Evolutionary conservation across 2,113 vertebrate genomes (phyloP), one percentile per base, ranked within the genome.

Genomic region (Anthoscopus minutus): DNA sequence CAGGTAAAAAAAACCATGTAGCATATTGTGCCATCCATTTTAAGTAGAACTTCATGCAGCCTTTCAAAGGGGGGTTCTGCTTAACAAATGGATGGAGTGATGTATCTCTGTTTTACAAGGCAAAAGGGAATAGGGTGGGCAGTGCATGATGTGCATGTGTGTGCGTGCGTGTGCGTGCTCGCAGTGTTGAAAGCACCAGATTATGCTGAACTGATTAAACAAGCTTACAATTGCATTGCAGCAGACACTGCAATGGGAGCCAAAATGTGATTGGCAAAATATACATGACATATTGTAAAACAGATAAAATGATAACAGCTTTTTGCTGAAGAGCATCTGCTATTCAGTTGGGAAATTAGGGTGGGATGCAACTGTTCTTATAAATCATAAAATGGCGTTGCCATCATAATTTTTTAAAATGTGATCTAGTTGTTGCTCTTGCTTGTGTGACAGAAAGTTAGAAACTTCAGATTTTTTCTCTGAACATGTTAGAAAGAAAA

Each of bases 261-360:
- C 97, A 97, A 93, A 97, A 94, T 91, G 62, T 86, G 94, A 96
- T 92, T 97, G 97, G 97, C 95, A 95, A 97, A 95, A 96, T 96
- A 94, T 85, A 61, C 78, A 45, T 92, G 97, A 78, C 97, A 97
- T 96, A 96, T 92, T 97, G 97, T 88, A 94, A 97, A 81, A 81
- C 56, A 93, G 93, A 91, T 96, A 87, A 86, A 97, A 92, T 93
- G 92, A 93, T 85, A 77, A 94, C 94, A 82, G 97, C 96, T 96
- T 97, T 97, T 86, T 97, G 89, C 96, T 22, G 93, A 96, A 45
- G 83, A 96, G 95, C 94, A 96, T 94, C 95, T 95, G 97, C 96
- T 93, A 66, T 88, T 96, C 94, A 77, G 92, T 60, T 95, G 90
- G 95, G 91, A 96, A 96, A 95, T 58, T 92, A 97, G 93, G 82